Percentiles rank a stretch among this genome's conserved stretches.
Evolutionary conservation across 2,797 vertebrate species (phyloP).

Genomic region (Poecilia wingei): DNA sequence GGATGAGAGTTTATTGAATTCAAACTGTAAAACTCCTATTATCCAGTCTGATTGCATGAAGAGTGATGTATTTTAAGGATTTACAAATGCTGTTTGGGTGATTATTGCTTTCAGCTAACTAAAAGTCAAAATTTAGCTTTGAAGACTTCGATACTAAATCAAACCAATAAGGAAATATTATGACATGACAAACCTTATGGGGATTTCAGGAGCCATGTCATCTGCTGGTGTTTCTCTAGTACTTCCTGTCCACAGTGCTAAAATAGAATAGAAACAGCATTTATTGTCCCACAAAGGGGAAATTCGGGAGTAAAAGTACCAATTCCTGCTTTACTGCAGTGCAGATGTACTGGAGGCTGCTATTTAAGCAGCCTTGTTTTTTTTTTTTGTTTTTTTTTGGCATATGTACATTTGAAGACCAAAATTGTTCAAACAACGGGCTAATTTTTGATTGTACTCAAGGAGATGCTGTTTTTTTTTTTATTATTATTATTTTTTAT

Average conservation of each 20-base stretch:
- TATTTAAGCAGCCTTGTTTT: neutral
- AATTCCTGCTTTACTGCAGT: neutral
- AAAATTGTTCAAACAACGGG: neutral
- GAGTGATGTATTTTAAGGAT: neutral
- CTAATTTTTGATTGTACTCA: neutral
- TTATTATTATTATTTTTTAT: neutral
- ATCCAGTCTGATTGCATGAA: neutral
- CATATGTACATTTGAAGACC: neutral
- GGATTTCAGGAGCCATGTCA: neutral
- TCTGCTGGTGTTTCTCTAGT: neutral
- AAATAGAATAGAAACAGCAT: neutral
- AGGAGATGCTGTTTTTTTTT: neutral
- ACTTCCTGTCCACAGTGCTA: neutral
- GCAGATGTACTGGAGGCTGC: neutral
- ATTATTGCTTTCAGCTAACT: neutral
- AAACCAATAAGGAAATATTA: neutral
- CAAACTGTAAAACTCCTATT: neutral
- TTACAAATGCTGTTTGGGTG: neutral
- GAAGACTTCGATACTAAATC: neutral
- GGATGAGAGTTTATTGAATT: neutral
- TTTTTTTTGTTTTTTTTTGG: neutral
- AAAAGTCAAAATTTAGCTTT: neutral
- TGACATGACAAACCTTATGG: neutral
- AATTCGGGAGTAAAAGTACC: neutral
- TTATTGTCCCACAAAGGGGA: no score